These are phyloP conservation scores for Bombus consobrinus DNA, from an alignment of 1,140 invertebrate species.

Conservation along the genomic window DNA sequence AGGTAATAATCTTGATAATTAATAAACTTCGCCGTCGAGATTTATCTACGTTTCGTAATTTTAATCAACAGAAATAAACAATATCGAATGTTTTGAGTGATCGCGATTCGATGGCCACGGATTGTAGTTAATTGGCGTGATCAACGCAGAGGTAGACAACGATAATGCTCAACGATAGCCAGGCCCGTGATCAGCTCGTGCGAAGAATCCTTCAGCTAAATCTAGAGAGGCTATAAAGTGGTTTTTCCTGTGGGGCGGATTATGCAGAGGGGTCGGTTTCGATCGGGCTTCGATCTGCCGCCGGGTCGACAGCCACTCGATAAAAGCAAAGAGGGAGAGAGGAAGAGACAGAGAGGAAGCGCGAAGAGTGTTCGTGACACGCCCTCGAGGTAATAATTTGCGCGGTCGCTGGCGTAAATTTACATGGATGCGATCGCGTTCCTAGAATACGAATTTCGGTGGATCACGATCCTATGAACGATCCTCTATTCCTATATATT, in stretches of 20 bases:
- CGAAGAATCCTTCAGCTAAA: constrained; percentile 34
- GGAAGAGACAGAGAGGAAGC: not conserved
- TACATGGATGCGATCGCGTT: not conserved
- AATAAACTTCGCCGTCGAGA: no score
- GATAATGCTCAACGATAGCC: not conserved
- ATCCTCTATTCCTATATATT: no score
- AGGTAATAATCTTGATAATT: no score
- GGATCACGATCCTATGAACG: no score
- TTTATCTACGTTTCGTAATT: not conserved
- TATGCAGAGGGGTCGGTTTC: constrained; percentile 11
- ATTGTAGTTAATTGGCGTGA: not conserved
- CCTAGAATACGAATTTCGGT: not conserved
- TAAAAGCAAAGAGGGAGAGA: not conserved
- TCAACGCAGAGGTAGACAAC: not conserved
- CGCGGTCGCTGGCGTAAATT: not conserved
- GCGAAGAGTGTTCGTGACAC: constrained; percentile 47
- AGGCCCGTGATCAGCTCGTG: not conserved
- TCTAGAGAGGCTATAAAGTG: constrained; percentile 41
- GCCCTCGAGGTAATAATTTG: constrained; percentile 53
- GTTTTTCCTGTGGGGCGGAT: constrained; percentile 16
- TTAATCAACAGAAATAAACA: not conserved
- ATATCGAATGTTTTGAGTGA: not conserved
- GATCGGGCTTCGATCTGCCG: constrained; percentile 15
- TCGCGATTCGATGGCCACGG: not conserved
- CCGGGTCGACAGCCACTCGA: constrained; percentile 8